Base-by-base conservation (phyloP, 2,797 vertebrate species). In the Synanceia verrucosa region DNA sequence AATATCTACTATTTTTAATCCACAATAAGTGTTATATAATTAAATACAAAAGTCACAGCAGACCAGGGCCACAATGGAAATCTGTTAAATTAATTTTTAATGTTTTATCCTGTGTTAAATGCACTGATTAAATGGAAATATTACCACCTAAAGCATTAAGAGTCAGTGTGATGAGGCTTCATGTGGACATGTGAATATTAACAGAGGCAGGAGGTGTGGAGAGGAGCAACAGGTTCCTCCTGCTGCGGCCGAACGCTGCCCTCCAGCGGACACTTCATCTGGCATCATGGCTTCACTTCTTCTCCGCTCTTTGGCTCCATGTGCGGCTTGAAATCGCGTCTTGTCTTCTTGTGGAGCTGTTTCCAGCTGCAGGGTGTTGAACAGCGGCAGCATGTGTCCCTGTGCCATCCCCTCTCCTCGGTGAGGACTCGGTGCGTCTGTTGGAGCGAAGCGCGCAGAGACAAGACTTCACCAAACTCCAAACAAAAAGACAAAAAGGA, bases 201-300 rank as follows among this genome's bases (percentile, higher is more conserved):
- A n/a, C n/a, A n/a, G 24, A 26, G 19, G 46, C 24, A n/a, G 8
- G 34, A 36, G 23, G n/a, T n/a, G n/a, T n/a, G n/a, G n/a, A n/a
- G 63, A 28, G 12, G 52, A 46, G 72, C 72, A 79, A 81, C 82
- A 83, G 70, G 64, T 75, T 44, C 52, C 1, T 36, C 6, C 14
- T 9, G 1, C 5, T 18, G 0, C 59, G 55, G 83, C 36, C 19
- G n/a, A 12, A 76, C 71, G 57, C 55, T 57, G 89, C 90, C 85
- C 88, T 80, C 91, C 52, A 78, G 88, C 66, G 91, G 90, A 76
- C 77, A 28, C 71, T 14, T 12, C 43, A 9, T 9, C 58, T 10
- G 26, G 9, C 59, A 60, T 39, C n/a, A 9, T 51, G 44, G 31
- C 13, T 21, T 14, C 23, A 16, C 31, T 3, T n/a, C 4, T 43